Evolutionary conservation across 2,113 vertebrate species (phyloP).

Genomic region (Pipra filicauda): DNA sequence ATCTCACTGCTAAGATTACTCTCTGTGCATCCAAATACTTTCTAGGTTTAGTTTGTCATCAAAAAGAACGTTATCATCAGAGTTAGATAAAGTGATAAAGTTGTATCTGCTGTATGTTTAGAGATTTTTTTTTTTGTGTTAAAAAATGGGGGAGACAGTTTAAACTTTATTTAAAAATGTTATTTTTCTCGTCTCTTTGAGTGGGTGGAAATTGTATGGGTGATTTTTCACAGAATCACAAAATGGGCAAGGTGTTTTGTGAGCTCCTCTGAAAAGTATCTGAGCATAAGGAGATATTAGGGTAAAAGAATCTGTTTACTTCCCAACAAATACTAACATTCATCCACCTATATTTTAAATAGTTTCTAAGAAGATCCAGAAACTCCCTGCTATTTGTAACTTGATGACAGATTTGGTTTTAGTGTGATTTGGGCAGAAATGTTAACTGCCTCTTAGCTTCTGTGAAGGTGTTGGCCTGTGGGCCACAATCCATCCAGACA

Average conservation of each 20-base stretch:
- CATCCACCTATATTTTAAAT: neutral
- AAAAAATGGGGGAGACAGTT: neutral
- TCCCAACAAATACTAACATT: neutral
- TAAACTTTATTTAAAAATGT: neutral
- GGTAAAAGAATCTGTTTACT: neutral
- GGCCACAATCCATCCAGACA: neutral
- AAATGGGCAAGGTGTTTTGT: neutral
- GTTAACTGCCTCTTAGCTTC: neutral
- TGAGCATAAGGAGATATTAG: neutral
- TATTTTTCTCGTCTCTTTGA: neutral
- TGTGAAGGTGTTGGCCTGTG: neutral
- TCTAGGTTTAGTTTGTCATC: neutral
- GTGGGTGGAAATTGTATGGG: neutral
- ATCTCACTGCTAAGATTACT: neutral
- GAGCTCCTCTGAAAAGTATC: neutral
- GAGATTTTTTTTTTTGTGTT: neutral
- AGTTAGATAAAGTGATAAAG: neutral
- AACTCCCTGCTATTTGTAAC: neutral
- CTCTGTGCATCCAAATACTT: neutral
- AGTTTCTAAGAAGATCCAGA: neutral
- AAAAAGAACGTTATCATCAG: neutral
- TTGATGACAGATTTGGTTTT: neutral
- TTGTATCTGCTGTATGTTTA: neutral
- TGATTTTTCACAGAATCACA: neutral
- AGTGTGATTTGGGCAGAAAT: neutral